Percentiles rank a stretch among this genome's conserved stretches.
These are phyloP conservation scores for Drosophila eugracilis DNA, from an alignment of 1,140 invertebrate genomes.

Conservation along the genomic window DNA sequence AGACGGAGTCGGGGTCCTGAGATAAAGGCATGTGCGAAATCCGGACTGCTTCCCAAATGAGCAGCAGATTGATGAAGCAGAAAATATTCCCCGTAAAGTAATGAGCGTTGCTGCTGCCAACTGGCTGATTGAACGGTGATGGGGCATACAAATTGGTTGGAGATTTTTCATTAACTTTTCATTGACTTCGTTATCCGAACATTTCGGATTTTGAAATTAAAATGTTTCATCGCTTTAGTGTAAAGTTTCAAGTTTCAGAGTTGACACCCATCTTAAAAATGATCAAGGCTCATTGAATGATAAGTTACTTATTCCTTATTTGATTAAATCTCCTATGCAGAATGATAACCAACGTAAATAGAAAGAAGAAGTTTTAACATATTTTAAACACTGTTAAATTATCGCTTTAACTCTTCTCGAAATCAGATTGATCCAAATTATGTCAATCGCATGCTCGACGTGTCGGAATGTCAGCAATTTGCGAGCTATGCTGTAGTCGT, in stretches of 20 bases:
- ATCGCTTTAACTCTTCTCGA: neutral
- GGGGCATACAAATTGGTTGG: neutral
- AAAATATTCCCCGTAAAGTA: slow-evolving; percentile 38
- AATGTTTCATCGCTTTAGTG: neutral
- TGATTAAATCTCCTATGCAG: no score
- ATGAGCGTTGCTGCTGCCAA: slow-evolving; percentile 31
- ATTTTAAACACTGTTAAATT: neutral
- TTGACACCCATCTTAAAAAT: no score
- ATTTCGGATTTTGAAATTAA: neutral
- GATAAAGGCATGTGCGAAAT: slow-evolving; percentile 14
- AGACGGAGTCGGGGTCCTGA: neutral
- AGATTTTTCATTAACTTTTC: neutral
- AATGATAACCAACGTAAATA: no score
- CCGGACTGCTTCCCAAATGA: slow-evolving; percentile 29
- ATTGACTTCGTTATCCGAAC: neutral
- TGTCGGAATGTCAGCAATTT: slow-evolving; percentile 63
- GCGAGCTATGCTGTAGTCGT: slow-evolving; percentile 21
- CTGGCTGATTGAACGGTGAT: slow-evolving; percentile 25
- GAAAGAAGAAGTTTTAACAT: no score
- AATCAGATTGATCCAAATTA: slow-evolving; percentile 1
- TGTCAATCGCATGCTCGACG: slow-evolving; percentile 32
- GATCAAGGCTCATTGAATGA: no score
- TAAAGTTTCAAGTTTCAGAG: no score
- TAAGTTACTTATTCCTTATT: no score
- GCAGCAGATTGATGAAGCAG: slow-evolving; percentile 40